Conservation (phyloP, 2,797 vertebrate species). For the Falco berigora region DNA sequence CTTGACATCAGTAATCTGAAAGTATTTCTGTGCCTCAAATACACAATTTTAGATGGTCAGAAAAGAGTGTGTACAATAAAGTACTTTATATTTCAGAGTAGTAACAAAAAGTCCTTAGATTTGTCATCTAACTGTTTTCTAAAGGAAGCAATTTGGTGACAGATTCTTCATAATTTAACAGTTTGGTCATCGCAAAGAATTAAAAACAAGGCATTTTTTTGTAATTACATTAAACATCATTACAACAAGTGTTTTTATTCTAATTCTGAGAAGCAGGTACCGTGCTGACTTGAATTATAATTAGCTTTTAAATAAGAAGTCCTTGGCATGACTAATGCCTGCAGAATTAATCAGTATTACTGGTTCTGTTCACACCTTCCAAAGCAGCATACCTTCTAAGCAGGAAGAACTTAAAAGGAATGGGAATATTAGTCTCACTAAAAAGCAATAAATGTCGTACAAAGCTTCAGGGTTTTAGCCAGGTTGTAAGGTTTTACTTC, state of each 20-base stretch:
- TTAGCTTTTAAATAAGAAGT: conserved; percentile 61
- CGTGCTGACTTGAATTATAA: conserved; percentile 60
- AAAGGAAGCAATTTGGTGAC: not conserved
- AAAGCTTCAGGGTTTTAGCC: conserved; percentile 14
- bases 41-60: not conserved
- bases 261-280: conserved; percentile 61
- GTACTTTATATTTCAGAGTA: conserved; percentile 9
- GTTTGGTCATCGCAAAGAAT: conserved; percentile 33
- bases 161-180: conserved; percentile 38
- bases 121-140: conserved; percentile 8
- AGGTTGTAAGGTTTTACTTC: conserved; percentile 42
- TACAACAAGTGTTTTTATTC: conserved; percentile 52
- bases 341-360: conserved; percentile 64
- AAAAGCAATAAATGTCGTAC: conserved; percentile 11
- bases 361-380: conserved; percentile 43
- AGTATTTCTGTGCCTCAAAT: not conserved
- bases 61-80: not conserved
- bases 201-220: not conserved
- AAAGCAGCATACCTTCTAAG: conserved; percentile 32
- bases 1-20: not conserved
- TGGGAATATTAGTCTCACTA: conserved; percentile 41
- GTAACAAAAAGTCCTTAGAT: conserved; percentile 16
- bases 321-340: conserved; percentile 42
- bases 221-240: not conserved
- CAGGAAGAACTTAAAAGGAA: conserved; percentile 18